phyloP scores from a whole-genome alignment of 2,888 invertebrate genomes.

The Melipona bicolor region DNA sequence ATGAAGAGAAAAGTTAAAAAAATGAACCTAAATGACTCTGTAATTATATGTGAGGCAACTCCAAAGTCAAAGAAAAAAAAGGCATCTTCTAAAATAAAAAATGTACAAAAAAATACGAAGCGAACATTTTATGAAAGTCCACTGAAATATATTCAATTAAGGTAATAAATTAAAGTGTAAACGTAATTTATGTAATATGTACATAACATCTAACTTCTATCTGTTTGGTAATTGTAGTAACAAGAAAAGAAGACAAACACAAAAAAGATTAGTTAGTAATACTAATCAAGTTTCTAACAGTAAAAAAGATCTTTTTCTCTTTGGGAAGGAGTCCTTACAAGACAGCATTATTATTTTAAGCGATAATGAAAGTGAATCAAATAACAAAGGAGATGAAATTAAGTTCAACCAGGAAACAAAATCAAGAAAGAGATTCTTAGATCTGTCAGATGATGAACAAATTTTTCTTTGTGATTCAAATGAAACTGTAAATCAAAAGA shows the following conservation, averaged over 20 bases:
- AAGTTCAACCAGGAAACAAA: neutral
- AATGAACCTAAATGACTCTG: slow-evolving; percentile 45
- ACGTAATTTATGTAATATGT: neutral
- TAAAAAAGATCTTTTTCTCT: neutral
- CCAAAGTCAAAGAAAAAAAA: slow-evolving; percentile 3
- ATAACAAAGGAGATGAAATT: neutral
- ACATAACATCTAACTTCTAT: neutral
- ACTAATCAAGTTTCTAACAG: neutral
- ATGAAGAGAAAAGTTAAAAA: slow-evolving; percentile 2
- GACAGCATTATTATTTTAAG: slow-evolving; percentile 69
- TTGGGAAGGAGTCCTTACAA: neutral
- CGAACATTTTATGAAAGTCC: slow-evolving; percentile 46
- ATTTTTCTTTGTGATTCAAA: neutral
- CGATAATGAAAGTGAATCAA: slow-evolving; percentile 57
- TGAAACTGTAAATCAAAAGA: neutral
- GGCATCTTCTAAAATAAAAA: neutral
- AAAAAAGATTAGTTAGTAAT: neutral
- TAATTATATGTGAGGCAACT: slow-evolving; percentile 27
- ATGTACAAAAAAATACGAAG: neutral
- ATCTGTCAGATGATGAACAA: neutral
- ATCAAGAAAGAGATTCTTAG: slow-evolving; percentile 10
- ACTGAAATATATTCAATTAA: slow-evolving; percentile 44
- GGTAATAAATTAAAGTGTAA: slow-evolving; percentile 43
- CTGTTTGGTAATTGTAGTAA: slow-evolving; percentile 7
- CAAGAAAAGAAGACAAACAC: slow-evolving; percentile 16